phyloP scores from a whole-genome alignment of 2,113 vertebrate species.

The Toxotes chatareus region DNA sequence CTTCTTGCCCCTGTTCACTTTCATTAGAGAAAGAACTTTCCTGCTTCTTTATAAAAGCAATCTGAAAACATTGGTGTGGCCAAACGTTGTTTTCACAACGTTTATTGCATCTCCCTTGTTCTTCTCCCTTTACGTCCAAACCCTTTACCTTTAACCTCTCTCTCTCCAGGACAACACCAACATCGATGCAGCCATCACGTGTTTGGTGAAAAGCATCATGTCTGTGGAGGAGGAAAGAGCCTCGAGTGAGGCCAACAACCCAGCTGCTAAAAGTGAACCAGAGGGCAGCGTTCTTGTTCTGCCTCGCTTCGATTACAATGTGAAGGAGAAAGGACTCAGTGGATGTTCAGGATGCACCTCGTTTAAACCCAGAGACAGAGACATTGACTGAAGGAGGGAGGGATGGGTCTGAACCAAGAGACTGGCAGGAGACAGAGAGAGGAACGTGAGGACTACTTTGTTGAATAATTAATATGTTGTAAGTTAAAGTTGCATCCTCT shows the following conservation, averaged over 20 bases:
- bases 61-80: too few relatives aligned
- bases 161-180: conserved; percentile 84
- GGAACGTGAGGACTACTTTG: background rate
- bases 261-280: background rate
- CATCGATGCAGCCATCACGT: conserved; percentile 82
- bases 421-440: background rate
- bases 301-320: conserved; percentile 73
- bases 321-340: conserved; percentile 52
- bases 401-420: background rate
- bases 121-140: background rate
- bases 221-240: conserved; percentile 66
- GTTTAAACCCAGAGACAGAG: conserved; percentile 36
- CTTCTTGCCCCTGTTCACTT: too few relatives aligned
- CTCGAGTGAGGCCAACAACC: background rate
- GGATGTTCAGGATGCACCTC: conserved; percentile 73
- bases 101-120: background rate
- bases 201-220: conserved; percentile 84
- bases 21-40: too few relatives aligned
- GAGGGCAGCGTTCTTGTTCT: conserved; percentile 76
- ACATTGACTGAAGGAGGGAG: conserved; percentile 31
- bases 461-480: conserved; percentile 1
- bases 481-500: background rate
- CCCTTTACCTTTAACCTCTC: background rate
- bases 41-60: too few relatives aligned
- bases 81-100: too few relatives aligned